phyloP scores from a whole-genome alignment of 2,113 vertebrate genomes.

The Chascanopsetta lugubris region DNA sequence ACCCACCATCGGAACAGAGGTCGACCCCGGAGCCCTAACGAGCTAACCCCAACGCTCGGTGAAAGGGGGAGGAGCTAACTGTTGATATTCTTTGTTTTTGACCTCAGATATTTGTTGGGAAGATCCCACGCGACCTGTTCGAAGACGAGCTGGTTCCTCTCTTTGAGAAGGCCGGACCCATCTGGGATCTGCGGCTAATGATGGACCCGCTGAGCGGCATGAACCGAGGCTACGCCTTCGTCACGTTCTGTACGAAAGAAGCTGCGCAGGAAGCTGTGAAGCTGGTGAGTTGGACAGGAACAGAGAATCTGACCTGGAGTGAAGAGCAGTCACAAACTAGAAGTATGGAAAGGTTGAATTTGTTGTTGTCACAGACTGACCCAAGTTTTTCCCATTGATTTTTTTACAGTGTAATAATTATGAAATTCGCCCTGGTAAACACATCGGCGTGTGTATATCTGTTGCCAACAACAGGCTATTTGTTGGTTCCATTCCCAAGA shows the following conservation, averaged over 20 bases:
- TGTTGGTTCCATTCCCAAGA: constrained; percentile 99
- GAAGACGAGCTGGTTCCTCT: constrained; percentile 97
- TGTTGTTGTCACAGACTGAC: background rate
- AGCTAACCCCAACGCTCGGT: background rate
- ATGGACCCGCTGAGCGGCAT: constrained; percentile 98
- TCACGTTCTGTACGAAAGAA: constrained; percentile 99
- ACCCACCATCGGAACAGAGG: constrained; percentile 95
- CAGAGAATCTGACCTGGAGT: too few species aligned
- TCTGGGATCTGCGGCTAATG: constrained; percentile 98
- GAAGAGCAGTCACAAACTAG: too few species aligned
- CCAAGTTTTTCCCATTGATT: background rate
- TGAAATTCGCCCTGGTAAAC: constrained; percentile 97
- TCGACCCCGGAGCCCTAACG: constrained; percentile 52
- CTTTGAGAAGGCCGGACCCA: constrained; percentile 96
- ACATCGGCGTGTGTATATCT: constrained; percentile 98
- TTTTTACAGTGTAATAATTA: constrained; percentile 92
- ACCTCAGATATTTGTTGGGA: constrained; percentile 94
- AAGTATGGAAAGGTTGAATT: too few species aligned
- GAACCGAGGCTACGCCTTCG: constrained; percentile 97
- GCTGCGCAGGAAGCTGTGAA: constrained; percentile 97
- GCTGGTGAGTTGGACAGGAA: constrained; percentile 82
- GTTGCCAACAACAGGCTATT: constrained; percentile 99
- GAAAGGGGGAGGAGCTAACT: background rate
- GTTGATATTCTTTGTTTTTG: background rate
- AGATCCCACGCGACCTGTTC: constrained; percentile 97